phyloP scores from a whole-genome alignment of 2,113 vertebrate species.

The Panthera uncia region DNA sequence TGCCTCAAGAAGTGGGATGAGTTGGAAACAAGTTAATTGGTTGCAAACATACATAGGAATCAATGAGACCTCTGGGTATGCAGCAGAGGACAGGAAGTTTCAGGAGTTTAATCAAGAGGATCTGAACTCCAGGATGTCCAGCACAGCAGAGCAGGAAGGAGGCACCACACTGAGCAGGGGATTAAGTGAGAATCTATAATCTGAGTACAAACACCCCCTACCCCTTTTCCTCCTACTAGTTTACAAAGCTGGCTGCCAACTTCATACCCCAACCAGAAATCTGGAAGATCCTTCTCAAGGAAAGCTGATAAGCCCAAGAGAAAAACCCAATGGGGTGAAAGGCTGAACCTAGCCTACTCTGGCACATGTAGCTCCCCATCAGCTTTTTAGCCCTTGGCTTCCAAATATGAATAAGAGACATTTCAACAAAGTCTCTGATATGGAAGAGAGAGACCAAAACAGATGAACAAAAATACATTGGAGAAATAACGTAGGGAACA shows the following conservation, averaged over 20 bases:
- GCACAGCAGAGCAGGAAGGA: not conserved
- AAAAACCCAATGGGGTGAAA: not conserved
- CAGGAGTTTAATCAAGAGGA: not conserved
- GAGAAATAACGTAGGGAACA: not conserved
- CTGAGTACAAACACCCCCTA: not conserved
- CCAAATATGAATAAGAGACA: not conserved
- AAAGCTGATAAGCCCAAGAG: not conserved
- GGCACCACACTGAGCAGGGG: not conserved
- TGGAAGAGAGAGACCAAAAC: not conserved
- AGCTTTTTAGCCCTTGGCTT: not conserved
- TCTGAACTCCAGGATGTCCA: not conserved
- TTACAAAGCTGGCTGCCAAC: not conserved
- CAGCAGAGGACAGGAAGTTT: not conserved
- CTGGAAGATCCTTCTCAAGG: not conserved
- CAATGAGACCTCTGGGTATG: not conserved
- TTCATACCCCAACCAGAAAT: not conserved
- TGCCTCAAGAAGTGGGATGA: not conserved
- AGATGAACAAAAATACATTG: conserved; percentile 7
- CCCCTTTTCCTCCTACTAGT: not conserved
- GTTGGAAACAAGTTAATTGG: not conserved
- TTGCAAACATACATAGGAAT: not conserved
- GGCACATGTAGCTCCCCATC: not conserved
- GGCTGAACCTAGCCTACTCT: not conserved
- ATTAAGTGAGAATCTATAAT: not conserved
- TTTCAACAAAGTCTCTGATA: not conserved